phyloP scores from a whole-genome alignment of 2,113 vertebrate species.

The Phrynocephalus versicolor region DNA sequence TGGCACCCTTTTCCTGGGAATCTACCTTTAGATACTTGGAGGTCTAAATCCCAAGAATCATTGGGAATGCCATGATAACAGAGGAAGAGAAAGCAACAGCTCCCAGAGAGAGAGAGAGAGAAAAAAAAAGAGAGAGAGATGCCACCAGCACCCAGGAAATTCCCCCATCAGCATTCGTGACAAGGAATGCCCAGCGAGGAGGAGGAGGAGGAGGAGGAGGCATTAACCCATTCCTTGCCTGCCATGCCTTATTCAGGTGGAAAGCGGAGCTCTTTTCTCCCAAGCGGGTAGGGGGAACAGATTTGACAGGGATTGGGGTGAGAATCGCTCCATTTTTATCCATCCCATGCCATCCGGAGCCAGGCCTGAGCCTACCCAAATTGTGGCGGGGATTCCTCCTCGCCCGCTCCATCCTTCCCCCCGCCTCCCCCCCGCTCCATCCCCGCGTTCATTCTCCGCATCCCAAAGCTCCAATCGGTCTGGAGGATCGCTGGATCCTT shows the following conservation, averaged over 20 bases:
- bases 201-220: background rate
- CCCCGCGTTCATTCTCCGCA: background rate
- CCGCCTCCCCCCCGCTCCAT: background rate
- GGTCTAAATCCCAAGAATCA: background rate
- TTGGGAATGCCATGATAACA: background rate
- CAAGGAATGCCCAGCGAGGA: background rate
- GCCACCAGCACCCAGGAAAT: too few species aligned
- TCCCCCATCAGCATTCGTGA: background rate
- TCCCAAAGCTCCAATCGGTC: too few species aligned
- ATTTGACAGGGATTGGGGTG: background rate
- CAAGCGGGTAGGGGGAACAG: too few species aligned
- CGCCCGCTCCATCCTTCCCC: background rate
- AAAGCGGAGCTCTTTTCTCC: background rate
- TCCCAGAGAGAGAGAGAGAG: background rate
- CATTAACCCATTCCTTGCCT: background rate
- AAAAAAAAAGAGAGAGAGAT: background rate
- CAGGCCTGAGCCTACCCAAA: background rate
- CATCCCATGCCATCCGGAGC: too few species aligned
- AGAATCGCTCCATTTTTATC: background rate
- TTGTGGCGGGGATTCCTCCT: background rate
- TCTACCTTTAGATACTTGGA: background rate
- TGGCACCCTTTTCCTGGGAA: background rate
- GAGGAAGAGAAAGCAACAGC: background rate
- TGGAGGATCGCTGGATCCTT: too few species aligned
- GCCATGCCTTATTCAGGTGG: background rate